Percentiles rank a stretch among this genome's conserved stretches.
These are phyloP conservation scores for Apistogramma diplotaenia DNA, from an alignment of 2,113 vertebrate genomes.

Conservation along the genomic window DNA sequence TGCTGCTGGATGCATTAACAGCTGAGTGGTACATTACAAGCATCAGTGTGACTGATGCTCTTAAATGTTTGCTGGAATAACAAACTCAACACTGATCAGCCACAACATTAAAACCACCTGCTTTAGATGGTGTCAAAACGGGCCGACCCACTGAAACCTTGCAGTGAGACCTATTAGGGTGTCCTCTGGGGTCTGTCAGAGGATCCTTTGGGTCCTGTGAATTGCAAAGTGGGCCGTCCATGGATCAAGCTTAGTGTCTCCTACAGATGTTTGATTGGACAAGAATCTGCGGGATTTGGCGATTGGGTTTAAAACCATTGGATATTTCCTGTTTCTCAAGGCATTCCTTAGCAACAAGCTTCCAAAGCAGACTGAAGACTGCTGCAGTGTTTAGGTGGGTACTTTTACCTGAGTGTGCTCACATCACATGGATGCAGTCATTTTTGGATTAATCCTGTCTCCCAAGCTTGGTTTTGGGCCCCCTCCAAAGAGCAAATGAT, in stretches of 20 bases:
- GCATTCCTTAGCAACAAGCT: neutral
- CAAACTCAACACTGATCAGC: neutral
- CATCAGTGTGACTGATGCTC: neutral
- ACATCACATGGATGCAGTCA: too few relatives aligned
- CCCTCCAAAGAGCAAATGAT: too few relatives aligned
- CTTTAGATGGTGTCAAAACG: neutral
- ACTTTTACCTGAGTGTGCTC: too few relatives aligned
- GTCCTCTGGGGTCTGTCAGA: neutral
- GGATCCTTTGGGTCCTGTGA: neutral
- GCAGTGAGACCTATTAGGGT: neutral
- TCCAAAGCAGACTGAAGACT: neutral
- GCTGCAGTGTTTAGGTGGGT: neutral
- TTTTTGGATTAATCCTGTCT: too few relatives aligned
- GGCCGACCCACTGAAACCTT: neutral
- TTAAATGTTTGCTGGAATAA: neutral
- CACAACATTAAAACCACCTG: neutral
- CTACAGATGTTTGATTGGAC: neutral
- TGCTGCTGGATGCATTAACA: neutral
- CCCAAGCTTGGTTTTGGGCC: too few relatives aligned
- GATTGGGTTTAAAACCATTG: neutral
- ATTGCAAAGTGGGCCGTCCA: neutral
- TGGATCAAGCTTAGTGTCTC: accelerated
- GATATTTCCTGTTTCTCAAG: neutral
- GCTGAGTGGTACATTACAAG: neutral
- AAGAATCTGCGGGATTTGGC: neutral